Evolutionary conservation across 2,888 invertebrate genomes (phyloP).

Genomic region (Machimus atricapillus): DNA sequence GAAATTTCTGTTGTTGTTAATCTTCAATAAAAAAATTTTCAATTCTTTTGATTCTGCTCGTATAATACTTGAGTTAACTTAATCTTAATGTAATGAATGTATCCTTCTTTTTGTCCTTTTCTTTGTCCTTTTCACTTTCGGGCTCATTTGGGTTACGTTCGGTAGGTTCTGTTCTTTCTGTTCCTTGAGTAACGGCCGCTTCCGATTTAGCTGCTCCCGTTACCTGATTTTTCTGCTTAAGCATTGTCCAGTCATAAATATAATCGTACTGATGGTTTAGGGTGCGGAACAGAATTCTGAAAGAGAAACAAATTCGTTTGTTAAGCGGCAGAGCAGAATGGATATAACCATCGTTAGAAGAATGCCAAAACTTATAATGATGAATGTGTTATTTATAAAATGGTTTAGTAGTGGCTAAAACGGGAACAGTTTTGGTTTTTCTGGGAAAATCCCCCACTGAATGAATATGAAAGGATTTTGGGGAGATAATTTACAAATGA

Average conservation of each 20-base stretch:
- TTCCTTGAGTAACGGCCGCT: constrained; percentile 52
- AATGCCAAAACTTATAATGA: constrained; percentile 19
- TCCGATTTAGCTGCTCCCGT: constrained; percentile 53
- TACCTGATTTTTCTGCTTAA: constrained; percentile 82
- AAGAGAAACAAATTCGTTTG: constrained; percentile 56
- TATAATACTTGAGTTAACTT: neutral
- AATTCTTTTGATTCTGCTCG: neutral
- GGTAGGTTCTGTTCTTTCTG: constrained; percentile 16
- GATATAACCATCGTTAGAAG: constrained; percentile 1
- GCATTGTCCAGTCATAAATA: constrained; percentile 99
- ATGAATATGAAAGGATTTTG: neutral
- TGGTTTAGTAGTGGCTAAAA: neutral
- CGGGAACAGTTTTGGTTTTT: neutral
- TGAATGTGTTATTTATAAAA: constrained; percentile 4
- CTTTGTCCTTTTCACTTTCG: constrained; percentile 22
- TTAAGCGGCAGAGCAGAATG: constrained; percentile 13
- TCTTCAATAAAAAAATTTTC: neutral
- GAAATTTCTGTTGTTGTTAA: neutral
- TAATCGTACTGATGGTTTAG: constrained; percentile 99
- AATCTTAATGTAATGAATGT: constrained; percentile 2
- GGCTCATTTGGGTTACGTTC: constrained; percentile 9
- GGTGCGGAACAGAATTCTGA: constrained; percentile 98
- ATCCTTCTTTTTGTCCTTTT: constrained; percentile 15
- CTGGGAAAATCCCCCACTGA: neutral
- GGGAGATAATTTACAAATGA: neutral